Evolutionary conservation across 1,140 invertebrate species (phyloP), one percentile per base, ranked within the genome.

Genomic region (Dreissena rostriformis): DNA sequence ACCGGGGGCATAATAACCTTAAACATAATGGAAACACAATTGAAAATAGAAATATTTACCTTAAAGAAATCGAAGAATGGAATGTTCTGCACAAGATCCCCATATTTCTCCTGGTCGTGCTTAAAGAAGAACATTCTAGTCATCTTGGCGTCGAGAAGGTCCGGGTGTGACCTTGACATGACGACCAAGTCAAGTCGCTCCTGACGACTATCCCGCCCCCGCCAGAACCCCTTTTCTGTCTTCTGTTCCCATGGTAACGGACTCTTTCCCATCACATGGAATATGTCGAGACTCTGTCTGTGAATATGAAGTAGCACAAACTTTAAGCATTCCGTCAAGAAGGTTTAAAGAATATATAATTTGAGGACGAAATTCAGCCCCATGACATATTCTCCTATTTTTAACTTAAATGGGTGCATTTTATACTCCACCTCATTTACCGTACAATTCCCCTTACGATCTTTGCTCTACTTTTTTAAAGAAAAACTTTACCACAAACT

Each of bases 51-150:
- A 61, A 2, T 61, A 24, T 61, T 61, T 61, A 28, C 98, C 95
- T 98, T 96, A 94, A 99, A 99, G 94, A 99, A 99, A 85, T 97
- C 96, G 93, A 98, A 98, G 93, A 99, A 99, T 17, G 97, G 97
- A 85, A 98, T 95, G 91, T 97, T 96, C 61, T 96, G 95, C 80
- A 95, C 95, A 91, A 96, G 96, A 28, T 97, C 97, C 28, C 98
- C 98, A 95, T 98, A 91, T 88, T 93, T 95, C 71, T 96, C 93
- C 92, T 97, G 96, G 93, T 98, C 95, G 90, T 98, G 96, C 79
- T 95, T 95, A 91, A 98, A 99, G 94, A 99, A 99, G 92, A 99
- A 99, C 93, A 99, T 99, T 92, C 98, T 98, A 6, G 98, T 99
- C 8, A 99, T 95, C 0, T 97, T 97, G 15, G 96, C 98, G 95